These are phyloP conservation scores for Crematogaster levior DNA, from an alignment of 2,888 invertebrate genomes.

Conservation along the genomic window DNA sequence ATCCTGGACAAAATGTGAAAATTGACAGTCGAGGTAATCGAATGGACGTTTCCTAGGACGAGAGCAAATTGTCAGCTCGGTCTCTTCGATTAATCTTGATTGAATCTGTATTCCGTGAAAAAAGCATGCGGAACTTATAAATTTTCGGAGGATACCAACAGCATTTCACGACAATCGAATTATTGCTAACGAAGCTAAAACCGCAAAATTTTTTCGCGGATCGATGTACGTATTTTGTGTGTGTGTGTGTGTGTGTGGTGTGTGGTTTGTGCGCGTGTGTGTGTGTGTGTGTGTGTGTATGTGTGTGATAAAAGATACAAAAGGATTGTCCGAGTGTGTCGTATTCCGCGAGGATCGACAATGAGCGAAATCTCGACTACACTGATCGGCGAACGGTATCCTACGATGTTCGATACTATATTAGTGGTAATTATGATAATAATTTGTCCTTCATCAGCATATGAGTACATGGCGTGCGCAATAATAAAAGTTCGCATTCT, in stretches of 20 bases:
- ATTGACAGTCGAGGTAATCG: slow-evolving; percentile 49
- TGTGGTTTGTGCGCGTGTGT: neutral
- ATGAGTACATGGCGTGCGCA: slow-evolving; percentile 56
- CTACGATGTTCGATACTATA: slow-evolving; percentile 27
- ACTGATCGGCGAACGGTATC: slow-evolving; percentile 29
- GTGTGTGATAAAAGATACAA: slow-evolving; percentile 35
- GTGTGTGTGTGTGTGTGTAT: neutral
- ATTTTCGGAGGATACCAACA: slow-evolving; percentile 5
- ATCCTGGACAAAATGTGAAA: slow-evolving; percentile 36
- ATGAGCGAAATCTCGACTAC: slow-evolving; percentile 5
- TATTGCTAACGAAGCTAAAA: slow-evolving; percentile 39
- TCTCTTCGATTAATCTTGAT: slow-evolving; percentile 14
- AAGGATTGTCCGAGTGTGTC: slow-evolving; percentile 46
- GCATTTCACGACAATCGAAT: slow-evolving; percentile 11
- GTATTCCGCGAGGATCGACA: slow-evolving; percentile 13
- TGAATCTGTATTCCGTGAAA: neutral
- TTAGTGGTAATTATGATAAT: slow-evolving; percentile 35
- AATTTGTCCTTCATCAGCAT: slow-evolving; percentile 59
- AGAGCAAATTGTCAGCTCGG: slow-evolving; percentile 6
- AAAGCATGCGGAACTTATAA: neutral
- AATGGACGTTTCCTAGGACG: slow-evolving; percentile 40
- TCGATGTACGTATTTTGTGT: neutral
- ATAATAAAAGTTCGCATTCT: slow-evolving; percentile 69
- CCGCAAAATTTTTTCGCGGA: slow-evolving; percentile 4
- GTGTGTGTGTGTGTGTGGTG: neutral